phyloP scores from a whole-genome alignment of 1,140 invertebrate species.

The Magallana angulata region DNA sequence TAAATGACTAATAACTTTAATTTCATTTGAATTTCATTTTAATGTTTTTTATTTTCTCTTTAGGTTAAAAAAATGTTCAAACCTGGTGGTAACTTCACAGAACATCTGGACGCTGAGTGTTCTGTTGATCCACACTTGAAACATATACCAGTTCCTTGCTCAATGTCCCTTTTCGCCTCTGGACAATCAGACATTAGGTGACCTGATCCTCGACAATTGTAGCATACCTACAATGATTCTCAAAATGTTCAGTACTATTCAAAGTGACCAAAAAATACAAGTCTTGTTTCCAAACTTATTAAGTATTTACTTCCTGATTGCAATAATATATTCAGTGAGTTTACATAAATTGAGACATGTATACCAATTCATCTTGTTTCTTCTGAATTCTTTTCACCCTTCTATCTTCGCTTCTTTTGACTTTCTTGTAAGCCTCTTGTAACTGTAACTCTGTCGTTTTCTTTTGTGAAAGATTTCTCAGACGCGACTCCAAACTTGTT shows the following conservation, averaged over 20 bases:
- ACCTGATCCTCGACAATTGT: conserved; percentile 85
- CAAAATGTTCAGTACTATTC: no score
- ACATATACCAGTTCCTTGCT: conserved; percentile 77
- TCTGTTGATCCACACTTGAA: conserved; percentile 81
- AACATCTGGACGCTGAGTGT: conserved; percentile 75
- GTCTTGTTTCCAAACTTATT: neutral
- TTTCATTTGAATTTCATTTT: no score
- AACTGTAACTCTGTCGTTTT: conserved; percentile 45
- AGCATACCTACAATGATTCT: conserved; percentile 80
- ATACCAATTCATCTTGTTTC: conserved; percentile 58
- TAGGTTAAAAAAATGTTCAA: no score
- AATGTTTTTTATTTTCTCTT: no score
- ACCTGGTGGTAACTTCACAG: conserved; percentile 80
- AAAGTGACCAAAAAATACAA: neutral
- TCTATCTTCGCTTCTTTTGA: conserved; percentile 59
- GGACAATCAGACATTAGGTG: conserved; percentile 91
- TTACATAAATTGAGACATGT: no score
- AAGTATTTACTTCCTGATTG: no score
- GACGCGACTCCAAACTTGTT: neutral
- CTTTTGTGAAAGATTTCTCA: conserved; percentile 8
- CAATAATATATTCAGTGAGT: no score
- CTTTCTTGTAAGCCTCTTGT: conserved; percentile 48
- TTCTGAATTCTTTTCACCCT: conserved; percentile 58
- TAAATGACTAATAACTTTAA: no score
- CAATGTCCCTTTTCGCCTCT: conserved; percentile 80